Percentiles rank a stretch among this genome's conserved stretches.
phyloP scores from a whole-genome alignment of 2,113 vertebrate species.

The Gasterosteus aculeatus region DNA sequence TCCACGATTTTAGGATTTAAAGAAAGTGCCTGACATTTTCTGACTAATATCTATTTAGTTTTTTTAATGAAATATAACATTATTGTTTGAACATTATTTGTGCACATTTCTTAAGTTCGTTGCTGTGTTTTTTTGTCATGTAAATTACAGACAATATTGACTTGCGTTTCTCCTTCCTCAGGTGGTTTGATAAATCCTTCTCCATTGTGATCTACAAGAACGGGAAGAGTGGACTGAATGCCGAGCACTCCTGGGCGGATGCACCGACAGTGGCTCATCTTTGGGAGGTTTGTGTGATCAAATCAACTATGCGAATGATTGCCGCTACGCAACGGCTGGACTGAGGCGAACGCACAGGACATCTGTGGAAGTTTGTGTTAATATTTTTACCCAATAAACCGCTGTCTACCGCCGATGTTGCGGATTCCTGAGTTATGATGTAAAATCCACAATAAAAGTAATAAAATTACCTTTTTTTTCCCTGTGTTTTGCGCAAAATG shows the following conservation, averaged over 20 bases:
- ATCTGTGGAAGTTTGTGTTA: neutral
- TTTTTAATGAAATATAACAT: neutral
- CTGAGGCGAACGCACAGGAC: neutral
- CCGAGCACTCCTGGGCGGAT: conserved; percentile 92
- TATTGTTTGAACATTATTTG: neutral
- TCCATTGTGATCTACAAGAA: conserved; percentile 88
- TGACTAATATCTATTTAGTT: no score
- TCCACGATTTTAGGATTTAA: neutral
- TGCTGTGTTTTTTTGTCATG: neutral
- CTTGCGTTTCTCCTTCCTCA: conserved; percentile 40
- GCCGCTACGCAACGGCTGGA: neutral
- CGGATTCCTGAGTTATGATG: neutral
- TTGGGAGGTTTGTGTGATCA: conserved; percentile 86
- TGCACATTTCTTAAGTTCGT: neutral
- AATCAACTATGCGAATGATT: neutral
- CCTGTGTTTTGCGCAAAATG: no score
- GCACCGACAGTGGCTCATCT: conserved; percentile 88
- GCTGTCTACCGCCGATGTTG: neutral
- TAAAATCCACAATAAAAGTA: no score
- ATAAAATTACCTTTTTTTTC: neutral
- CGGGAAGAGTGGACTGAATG: conserved; percentile 88
- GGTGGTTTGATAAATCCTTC: conserved; percentile 94
- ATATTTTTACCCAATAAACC: neutral
- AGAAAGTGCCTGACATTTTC: neutral
- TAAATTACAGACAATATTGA: neutral